Conservation (phyloP, 1,140 invertebrate genomes). For the Agrypnia vestita region DNA sequence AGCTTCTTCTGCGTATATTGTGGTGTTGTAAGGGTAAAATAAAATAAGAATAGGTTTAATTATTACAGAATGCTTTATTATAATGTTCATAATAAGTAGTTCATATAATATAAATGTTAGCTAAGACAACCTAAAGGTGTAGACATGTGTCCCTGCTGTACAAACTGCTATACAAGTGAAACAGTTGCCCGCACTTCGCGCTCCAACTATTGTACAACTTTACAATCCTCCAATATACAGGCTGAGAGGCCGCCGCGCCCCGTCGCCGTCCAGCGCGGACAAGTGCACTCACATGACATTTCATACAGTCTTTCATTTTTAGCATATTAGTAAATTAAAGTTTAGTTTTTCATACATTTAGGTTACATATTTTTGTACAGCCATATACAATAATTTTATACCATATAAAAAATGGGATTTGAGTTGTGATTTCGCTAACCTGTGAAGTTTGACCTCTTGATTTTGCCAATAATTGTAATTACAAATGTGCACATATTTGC, state of each 20-base stretch:
- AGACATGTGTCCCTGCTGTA: slow-evolving; percentile 60
- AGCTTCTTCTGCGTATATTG: too few species aligned
- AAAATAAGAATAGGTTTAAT: slow-evolving; percentile 64
- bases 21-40: neutral
- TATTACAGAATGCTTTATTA: slow-evolving; percentile 76
- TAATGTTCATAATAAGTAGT: slow-evolving; percentile 74
- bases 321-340: slow-evolving; percentile 59
- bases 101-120: slow-evolving; percentile 73
- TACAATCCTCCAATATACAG: slow-evolving; percentile 37
- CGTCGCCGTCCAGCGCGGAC: slow-evolving; percentile 50
- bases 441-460: neutral
- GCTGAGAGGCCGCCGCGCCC: slow-evolving; percentile 19
- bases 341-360: slow-evolving; percentile 61
- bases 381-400: slow-evolving; percentile 70
- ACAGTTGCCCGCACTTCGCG: slow-evolving; percentile 51
- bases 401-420: slow-evolving; percentile 27
- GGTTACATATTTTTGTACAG: slow-evolving; percentile 74
- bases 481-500: slow-evolving; percentile 1
- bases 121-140: slow-evolving; percentile 73
- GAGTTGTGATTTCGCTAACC: slow-evolving; percentile 18
- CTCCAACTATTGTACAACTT: slow-evolving; percentile 54
- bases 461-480: slow-evolving; percentile 2
- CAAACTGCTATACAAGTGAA: slow-evolving; percentile 58
- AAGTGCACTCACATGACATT: slow-evolving; percentile 42
- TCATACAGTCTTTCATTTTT: slow-evolving; percentile 55